Base-by-base conservation (phyloP, 2,888 invertebrate genomes). In the Belgica antarctica region DNA sequence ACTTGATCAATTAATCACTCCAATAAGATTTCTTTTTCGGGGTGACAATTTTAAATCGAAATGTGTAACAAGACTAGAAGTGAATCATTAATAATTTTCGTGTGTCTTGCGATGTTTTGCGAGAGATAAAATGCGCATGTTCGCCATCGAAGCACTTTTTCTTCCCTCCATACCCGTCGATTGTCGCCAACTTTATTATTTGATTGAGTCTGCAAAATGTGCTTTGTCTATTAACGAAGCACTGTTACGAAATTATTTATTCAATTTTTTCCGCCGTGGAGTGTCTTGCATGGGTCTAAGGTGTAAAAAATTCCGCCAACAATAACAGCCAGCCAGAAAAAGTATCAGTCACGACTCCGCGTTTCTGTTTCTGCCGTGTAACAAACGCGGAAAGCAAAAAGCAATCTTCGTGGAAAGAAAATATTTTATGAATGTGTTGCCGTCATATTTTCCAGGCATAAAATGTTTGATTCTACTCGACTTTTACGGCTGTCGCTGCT, bases 71-170 rank as follows among this genome's bases (percentile, higher is more conserved):
- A 52, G n/a, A n/a, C n/a, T n/a, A n/a, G n/a, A n/a, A 8, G 17
- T 17, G 52, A 52, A 27, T 25, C 59, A 59, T 59, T 59, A 27
- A 59, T 59, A 25, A 59, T 59, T 59, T 59, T 25, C 25, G 2
- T 59, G 25, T 27, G 27, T 15, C 15, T 47, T 25, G 17, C 27
- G 68, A 68, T 68, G 31, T 31, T 68, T 68, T 28, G 4, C 8
- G 28, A 31, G 41, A 63, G 57, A 68, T 68, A 52, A 66, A 47
- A 28, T 57, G 68, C 68, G 68, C 68, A 68, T 47, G 68, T 47
- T 68, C 66, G 28, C 59, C 27, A 59, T 15, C 27, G 22, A 22
- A 52, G 4, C 52, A n/a, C 10, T 4, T 2, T 4, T 2, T n/a
- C 52, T 52, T n/a, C n/a, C n/a, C n/a, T n/a, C n/a, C n/a, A n/a